Evolutionary conservation across 2,797 vertebrate genomes (phyloP).

Genomic region (Lepus townsendii): DNA sequence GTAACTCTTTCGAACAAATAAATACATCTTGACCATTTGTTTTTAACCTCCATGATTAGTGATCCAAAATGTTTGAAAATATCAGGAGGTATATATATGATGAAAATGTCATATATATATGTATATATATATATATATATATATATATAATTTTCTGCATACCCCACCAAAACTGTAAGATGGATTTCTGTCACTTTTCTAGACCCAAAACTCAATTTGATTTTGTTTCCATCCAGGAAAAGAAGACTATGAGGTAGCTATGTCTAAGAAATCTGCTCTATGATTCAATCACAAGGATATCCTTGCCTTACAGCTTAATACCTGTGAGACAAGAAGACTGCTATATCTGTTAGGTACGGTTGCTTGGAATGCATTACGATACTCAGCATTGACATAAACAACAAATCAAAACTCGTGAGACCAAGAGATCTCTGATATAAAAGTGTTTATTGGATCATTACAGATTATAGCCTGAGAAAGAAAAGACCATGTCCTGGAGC

Average conservation of each 20-base stretch:
- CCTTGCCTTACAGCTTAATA: neutral
- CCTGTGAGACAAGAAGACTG: neutral
- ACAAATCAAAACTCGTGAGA: too few species aligned
- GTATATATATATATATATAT: neutral
- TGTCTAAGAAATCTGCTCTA: neutral
- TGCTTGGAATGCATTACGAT: neutral
- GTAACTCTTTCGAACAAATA: too few species aligned
- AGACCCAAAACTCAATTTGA: neutral
- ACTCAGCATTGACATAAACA: neutral
- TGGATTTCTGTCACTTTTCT: neutral
- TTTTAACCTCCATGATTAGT: neutral
- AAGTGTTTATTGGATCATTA: too few species aligned
- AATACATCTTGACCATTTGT: neutral
- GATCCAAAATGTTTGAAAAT: neutral
- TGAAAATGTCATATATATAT: neutral
- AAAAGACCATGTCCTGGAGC: too few species aligned
- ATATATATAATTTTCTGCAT: slow-evolving; percentile 6
- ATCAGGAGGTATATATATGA: neutral
- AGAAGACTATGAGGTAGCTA: neutral
- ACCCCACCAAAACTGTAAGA: neutral
- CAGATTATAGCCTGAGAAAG: too few species aligned
- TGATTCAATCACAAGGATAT: neutral
- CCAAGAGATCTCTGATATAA: too few species aligned
- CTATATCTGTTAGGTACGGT: neutral
- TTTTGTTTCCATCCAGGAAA: neutral